phyloP scores from a whole-genome alignment of 1,140 invertebrate species.

The Hestina assimilis region DNA sequence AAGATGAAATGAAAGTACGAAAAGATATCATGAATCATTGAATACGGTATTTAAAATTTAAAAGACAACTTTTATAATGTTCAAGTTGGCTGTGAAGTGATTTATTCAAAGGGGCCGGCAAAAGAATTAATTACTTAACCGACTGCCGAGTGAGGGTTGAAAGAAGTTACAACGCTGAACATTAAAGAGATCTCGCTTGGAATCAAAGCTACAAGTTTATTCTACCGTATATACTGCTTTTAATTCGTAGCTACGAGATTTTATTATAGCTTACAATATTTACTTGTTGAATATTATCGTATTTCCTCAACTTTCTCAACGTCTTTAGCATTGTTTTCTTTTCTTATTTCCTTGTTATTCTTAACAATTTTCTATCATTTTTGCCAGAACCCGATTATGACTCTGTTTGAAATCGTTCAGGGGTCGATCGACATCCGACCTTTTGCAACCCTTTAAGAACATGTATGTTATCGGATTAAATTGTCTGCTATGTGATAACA shows the following conservation, averaged over 20 bases:
- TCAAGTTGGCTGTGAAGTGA: slow-evolving; percentile 48
- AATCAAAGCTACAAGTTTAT: slow-evolving; percentile 2
- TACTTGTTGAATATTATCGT: not conserved
- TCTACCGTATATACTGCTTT: slow-evolving; percentile 1
- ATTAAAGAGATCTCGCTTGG: slow-evolving; percentile 32
- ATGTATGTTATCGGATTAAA: no score
- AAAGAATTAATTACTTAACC: slow-evolving; percentile 69
- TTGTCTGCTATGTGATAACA: no score
- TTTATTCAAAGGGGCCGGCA: slow-evolving; percentile 56
- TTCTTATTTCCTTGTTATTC: no score
- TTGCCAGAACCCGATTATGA: no score
- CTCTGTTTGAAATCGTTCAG: no score
- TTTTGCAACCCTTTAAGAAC: no score
- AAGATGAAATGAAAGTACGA: slow-evolving; percentile 7
- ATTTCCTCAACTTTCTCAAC: not conserved
- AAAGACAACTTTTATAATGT: slow-evolving; percentile 50
- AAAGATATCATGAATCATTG: slow-evolving; percentile 26
- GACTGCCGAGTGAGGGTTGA: slow-evolving; percentile 35
- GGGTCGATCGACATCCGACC: no score
- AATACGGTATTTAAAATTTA: slow-evolving; percentile 38
- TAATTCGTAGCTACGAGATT: slow-evolving; percentile 7
- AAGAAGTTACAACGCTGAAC: slow-evolving; percentile 38
- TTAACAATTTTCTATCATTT: no score
- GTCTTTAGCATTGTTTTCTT: no score
- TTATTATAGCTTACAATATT: not conserved